These are phyloP conservation scores for Microcebus murinus DNA, from an alignment of 2,113 vertebrate genomes.

Conservation along the genomic window DNA sequence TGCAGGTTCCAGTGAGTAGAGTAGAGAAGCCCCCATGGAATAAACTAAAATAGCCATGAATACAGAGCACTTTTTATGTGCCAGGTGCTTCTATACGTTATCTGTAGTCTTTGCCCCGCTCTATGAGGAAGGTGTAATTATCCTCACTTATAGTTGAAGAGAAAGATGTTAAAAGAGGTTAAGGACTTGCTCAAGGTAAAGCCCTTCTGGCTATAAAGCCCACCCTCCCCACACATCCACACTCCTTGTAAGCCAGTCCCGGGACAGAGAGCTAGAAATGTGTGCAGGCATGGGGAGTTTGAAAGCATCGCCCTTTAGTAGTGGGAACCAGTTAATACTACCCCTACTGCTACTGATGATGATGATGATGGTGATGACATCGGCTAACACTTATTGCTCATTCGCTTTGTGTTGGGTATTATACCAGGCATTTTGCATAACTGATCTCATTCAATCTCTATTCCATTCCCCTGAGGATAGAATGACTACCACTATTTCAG, in stretches of 20 bases:
- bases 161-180: neutral
- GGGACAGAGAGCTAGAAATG: neutral
- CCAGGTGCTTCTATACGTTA: neutral
- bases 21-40: neutral
- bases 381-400: neutral
- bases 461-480: neutral
- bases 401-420: neutral
- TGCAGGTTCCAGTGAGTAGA: neutral
- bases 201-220: neutral
- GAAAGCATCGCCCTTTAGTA: neutral
- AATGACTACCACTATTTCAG: neutral
- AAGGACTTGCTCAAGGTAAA: conserved; percentile 20
- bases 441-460: neutral
- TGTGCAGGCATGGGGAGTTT: neutral
- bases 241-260: neutral
- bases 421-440: neutral
- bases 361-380: neutral
- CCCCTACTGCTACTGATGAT: neutral
- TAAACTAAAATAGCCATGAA: neutral
- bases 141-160: neutral
- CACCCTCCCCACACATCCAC: neutral
- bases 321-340: neutral
- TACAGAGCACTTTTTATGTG: neutral
- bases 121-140: neutral
- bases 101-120: neutral